phyloP scores from a whole-genome alignment of 2,888 invertebrate genomes.

The Aromia moschata region DNA sequence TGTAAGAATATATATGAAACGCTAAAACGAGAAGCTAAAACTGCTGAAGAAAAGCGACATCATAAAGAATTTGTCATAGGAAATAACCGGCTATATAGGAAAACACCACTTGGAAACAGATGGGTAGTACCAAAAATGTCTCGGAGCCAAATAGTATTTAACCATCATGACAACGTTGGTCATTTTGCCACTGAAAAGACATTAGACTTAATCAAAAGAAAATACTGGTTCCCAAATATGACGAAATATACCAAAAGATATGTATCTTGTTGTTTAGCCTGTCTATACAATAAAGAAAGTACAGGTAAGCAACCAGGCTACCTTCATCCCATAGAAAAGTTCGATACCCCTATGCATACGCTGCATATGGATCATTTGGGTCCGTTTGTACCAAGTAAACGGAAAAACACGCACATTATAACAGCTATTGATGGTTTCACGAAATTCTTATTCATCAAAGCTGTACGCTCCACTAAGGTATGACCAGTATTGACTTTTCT shows the following conservation, averaged over 20 bases:
- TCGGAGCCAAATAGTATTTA: neutral
- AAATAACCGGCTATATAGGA: neutral
- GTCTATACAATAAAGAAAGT: neutral
- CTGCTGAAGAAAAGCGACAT: neutral
- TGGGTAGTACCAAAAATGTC: neutral
- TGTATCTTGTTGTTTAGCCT: neutral
- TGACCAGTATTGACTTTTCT: neutral
- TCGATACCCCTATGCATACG: neutral
- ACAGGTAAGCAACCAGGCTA: neutral
- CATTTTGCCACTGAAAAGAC: neutral
- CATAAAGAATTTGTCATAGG: neutral
- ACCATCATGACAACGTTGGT: neutral
- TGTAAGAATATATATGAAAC: neutral
- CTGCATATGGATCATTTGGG: neutral
- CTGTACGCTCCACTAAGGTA: neutral
- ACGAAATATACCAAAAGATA: neutral
- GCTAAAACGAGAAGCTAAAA: neutral
- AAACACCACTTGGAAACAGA: neutral
- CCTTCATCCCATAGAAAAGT: neutral
- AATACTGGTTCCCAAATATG: neutral
- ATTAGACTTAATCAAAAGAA: neutral
- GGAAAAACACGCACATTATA: neutral
- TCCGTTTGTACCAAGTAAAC: neutral
- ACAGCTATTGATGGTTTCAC: neutral
- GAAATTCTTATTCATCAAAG: neutral